Evolutionary conservation across 2,797 vertebrate genomes (phyloP), one percentile per base, ranked within the genome.

Genomic region (Myripristis murdjan): DNA sequence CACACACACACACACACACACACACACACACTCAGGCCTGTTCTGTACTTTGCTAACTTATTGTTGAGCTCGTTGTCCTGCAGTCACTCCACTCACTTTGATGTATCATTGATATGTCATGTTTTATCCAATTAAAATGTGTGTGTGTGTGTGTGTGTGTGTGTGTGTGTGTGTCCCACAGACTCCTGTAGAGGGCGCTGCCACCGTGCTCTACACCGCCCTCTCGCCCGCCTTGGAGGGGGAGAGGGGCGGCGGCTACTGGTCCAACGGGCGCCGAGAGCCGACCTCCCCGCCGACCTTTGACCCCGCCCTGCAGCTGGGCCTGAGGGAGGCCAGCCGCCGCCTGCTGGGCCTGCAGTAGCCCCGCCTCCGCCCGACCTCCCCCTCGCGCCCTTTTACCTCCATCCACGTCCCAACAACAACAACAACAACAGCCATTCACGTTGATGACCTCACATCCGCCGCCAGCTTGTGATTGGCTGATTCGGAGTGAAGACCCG

Each of bases 151-250:
- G 33, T 16, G n/a, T 11, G 28, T 23, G 7, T 33, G 52, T 62
- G n/a, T 24, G 43, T 51, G 52, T 28, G 37, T 43, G 37, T 64
- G 9, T 57, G 23, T 23, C 64, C 39, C 14, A 49, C 87, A 98
- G 97, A 96, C 91, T 69, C 92, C 95, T 16, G 92, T 92, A 2
- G 94, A 98, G 86, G 97, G 96, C 9, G 94, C 95, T 33, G 92
- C 91, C 80, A 96, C 95, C 0, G 94, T 92, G 3, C 73, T 96
- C 59, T 93, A 93, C 16, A 89, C 94, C 0, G 95, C 95, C 0
- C 90, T 95, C 2, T 90, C 95, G 0, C 94, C 94, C 0, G 89
- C 91, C 49, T 77, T 96, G 77, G 95, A 97, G 85, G 95, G 95
- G 1, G 95, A 81, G 35, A 28, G 71, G 14, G 86, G 95, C 0